Evolutionary conservation across 2,888 invertebrate species (phyloP).

Genomic region (Xylota segnis): DNA sequence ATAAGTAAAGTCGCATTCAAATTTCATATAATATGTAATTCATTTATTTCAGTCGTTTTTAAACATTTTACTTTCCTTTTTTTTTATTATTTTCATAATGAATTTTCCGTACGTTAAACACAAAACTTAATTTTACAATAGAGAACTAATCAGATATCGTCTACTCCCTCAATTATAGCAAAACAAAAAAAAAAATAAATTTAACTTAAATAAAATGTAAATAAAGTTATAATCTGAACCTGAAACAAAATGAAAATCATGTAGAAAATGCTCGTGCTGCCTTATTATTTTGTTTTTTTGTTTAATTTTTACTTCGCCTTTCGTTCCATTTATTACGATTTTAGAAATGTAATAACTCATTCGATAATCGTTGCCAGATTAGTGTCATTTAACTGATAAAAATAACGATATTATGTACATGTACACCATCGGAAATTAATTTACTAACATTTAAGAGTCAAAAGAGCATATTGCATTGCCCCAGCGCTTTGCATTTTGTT

Average conservation of each 20-base stretch:
- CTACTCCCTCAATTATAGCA: conserved; percentile 23
- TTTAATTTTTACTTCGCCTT: background rate
- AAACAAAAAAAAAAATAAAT: conserved; percentile 13
- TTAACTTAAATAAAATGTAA: conserved; percentile 36
- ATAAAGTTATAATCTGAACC: conserved; percentile 29
- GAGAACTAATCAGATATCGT: conserved; percentile 31
- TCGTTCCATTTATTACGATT: conserved; percentile 1
- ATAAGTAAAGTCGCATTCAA: conserved; percentile 13
- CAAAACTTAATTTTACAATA: conserved; percentile 52
- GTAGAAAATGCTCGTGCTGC: conserved; percentile 53
- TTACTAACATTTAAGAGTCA: conserved; percentile 25
- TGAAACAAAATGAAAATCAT: conserved; percentile 32
- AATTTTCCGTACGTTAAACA: conserved; percentile 51
- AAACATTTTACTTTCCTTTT: conserved; percentile 43
- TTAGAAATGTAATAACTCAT: conserved; percentile 14
- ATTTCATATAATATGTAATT: conserved; percentile 39
- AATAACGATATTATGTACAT: conserved; percentile 33
- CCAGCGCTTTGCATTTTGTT: conserved; percentile 73
- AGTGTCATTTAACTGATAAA: conserved; percentile 39
- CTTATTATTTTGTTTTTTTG: conserved; percentile 20
- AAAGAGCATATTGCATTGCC: conserved; percentile 79
- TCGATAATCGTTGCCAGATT: conserved; percentile 24
- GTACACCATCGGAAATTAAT: conserved; percentile 28
- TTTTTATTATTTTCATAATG: conserved; percentile 12
- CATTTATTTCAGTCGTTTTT: conserved; percentile 72